These are phyloP conservation scores for Rhinophrynus dorsalis DNA, from an alignment of 2,797 vertebrate species.

Conservation along the genomic window DNA sequence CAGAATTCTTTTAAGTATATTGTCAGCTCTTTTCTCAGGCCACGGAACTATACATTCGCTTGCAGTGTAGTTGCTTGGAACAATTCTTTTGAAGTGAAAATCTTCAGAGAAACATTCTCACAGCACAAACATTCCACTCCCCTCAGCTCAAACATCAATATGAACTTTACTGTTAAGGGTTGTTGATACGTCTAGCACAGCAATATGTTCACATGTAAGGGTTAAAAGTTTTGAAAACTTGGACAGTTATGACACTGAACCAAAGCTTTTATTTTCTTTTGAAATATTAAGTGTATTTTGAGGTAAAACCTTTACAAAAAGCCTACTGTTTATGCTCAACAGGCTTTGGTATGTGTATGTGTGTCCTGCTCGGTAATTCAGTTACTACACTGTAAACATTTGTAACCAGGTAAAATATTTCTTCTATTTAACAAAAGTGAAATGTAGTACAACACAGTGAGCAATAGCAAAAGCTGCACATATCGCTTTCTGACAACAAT, in stretches of 20 bases:
- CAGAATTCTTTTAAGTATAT: too few relatives aligned
- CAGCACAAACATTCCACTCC: slow-evolving; percentile 47
- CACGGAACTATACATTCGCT: too few relatives aligned
- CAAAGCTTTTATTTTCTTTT: neutral
- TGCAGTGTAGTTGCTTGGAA: neutral
- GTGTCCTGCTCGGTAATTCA: slow-evolving; percentile 19
- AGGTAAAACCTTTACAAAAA: too few relatives aligned
- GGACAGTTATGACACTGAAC: neutral
- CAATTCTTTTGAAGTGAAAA: slow-evolving; percentile 44
- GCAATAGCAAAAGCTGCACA: slow-evolving; percentile 12
- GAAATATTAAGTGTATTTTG: neutral
- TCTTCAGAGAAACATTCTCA: slow-evolving; percentile 33
- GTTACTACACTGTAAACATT: slow-evolving; percentile 37
- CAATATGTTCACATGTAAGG: neutral
- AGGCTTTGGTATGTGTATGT: slow-evolving; percentile 10
- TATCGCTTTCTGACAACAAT: neutral
- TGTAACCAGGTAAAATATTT: slow-evolving; percentile 31
- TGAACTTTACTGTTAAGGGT: too few relatives aligned
- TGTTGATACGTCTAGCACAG: too few relatives aligned
- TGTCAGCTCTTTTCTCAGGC: too few relatives aligned
- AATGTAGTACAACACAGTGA: slow-evolving; percentile 4
- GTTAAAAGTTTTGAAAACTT: neutral
- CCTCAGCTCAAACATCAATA: slow-evolving; percentile 32
- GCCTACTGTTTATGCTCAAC: neutral
- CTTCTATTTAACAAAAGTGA: slow-evolving; percentile 8